Evolutionary conservation across 2,888 invertebrate species (phyloP), one percentile per base, ranked within the genome.

Genomic region (Lapara coniferarum): DNA sequence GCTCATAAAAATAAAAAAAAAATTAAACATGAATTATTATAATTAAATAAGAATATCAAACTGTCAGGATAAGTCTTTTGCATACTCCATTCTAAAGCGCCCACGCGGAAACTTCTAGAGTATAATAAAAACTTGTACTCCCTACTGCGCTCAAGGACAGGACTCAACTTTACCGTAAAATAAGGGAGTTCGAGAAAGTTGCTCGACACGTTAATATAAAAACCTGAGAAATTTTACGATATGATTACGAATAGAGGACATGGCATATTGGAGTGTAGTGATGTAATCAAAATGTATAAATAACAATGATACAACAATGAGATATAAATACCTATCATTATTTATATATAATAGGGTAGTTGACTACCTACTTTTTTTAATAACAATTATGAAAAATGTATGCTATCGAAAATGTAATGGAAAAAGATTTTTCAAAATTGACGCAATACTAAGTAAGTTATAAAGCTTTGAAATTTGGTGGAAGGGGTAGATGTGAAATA

Each of bases 171-270:
- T 2, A n/a, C 44, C 37, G 44, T 44, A 58, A 59, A 59, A 16
- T 37, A 59, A 37, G 37, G 14, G 37, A 59, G 16, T 46, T 16
- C 16, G 59, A 58, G 58, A 59, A 59, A 59, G 44, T 46, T 10
- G 37, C n/a, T 16, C 16, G 10, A 8, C 10, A 13, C 16, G 12
- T 16, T 59, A 16, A 16, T 16, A 16, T 59, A 59, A 59, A 44
- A n/a, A 44, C 46, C 1, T 44, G 10, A 44, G 46, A 16, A 16
- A 59, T 12, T 16, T 44, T 46, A 8, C n/a, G 46, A 37, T 8
- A n/a, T n/a, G 16, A 19, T 55, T 55, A 10, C 10, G 0, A 55
- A 19, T 10, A 55, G 8, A 55, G 1, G 16, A 55, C 10, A 12
- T 51, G 51, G 3, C 51, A 51, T 10, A 12, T 46, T 46, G 51